These are phyloP conservation scores for Armadillidium nasatum DNA, from an alignment of 1,140 invertebrate genomes.

Conservation along the genomic window DNA sequence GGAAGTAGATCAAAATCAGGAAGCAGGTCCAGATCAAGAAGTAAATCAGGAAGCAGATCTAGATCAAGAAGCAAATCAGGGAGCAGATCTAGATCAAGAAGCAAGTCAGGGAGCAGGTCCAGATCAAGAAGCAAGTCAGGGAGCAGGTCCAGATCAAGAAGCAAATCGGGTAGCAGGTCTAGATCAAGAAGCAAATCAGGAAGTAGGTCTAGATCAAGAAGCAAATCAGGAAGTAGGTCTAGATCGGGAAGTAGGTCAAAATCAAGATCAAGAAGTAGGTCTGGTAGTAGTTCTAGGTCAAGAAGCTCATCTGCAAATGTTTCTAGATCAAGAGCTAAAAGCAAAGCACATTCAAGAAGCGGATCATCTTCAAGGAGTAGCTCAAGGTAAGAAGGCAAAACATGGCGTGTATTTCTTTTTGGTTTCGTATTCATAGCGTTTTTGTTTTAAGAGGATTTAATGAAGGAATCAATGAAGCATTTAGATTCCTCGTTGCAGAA, in stretches of 20 bases:
- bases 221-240: slow-evolving; percentile 26
- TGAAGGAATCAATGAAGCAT: too few species aligned
- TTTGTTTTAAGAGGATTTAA: too few species aligned
- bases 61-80: not conserved
- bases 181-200: slow-evolving; percentile 17
- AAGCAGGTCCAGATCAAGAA: not conserved
- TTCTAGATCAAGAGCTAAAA: slow-evolving; percentile 25
- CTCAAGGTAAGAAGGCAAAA: slow-evolving; percentile 26
- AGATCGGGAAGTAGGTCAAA: too few species aligned
- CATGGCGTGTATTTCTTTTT: too few species aligned
- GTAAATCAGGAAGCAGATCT: not conserved
- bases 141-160: not conserved
- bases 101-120: slow-evolving; percentile 22
- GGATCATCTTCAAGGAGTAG: slow-evolving; percentile 23
- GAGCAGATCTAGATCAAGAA: slow-evolving; percentile 14
- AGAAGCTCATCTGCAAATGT: slow-evolving; percentile 16
- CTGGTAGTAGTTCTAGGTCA: slow-evolving; percentile 20
- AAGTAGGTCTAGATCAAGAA: slow-evolving; percentile 25
- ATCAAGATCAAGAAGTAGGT: slow-evolving; percentile 22
- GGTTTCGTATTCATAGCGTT: too few species aligned
- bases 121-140: too few species aligned
- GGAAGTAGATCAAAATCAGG: not conserved
- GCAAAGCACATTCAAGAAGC: too few species aligned
- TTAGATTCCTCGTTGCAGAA: too few species aligned
- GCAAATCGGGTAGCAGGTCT: not conserved